Conservation (phyloP, 1,140 invertebrate species). For the Achatina immaculata region DNA sequence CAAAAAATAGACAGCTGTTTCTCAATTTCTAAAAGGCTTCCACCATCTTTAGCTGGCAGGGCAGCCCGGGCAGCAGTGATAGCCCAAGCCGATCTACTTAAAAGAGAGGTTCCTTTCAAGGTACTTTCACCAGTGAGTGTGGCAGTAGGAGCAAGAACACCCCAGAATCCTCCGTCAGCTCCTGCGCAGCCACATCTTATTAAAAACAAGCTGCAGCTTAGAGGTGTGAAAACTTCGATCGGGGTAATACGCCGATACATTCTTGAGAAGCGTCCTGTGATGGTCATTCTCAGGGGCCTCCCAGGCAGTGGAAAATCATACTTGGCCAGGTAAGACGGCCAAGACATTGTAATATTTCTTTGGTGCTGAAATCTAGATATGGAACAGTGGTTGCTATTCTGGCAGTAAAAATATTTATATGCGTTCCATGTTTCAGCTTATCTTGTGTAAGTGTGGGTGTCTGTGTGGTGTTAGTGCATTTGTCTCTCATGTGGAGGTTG, state of each 20-base stretch:
- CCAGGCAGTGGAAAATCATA: constrained; percentile 86
- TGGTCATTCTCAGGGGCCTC: constrained; percentile 79
- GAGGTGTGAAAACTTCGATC: constrained; percentile 25
- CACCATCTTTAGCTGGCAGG: not conserved
- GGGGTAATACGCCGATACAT: constrained; percentile 4
- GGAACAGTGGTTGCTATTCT: too few relatives aligned
- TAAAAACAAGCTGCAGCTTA: constrained; percentile 9
- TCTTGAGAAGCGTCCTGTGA: constrained; percentile 24
- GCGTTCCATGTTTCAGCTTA: too few relatives aligned
- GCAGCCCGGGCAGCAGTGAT: not conserved
- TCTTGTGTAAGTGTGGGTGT: too few relatives aligned
- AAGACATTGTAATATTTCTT: too few relatives aligned
- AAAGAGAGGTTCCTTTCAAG: not conserved
- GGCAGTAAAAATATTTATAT: too few relatives aligned
- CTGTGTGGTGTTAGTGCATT: too few relatives aligned
- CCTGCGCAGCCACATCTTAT: not conserved
- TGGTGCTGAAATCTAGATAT: too few relatives aligned
- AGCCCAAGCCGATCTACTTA: not conserved
- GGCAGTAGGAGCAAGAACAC: not conserved
- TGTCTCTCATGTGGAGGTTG: too few relatives aligned
- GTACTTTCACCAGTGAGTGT: not conserved
- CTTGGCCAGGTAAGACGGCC: constrained; percentile 73
- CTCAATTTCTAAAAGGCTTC: not conserved
- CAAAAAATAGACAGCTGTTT: not conserved
- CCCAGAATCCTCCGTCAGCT: not conserved